These are phyloP conservation scores for Polyploca ridens DNA, from an alignment of 2,888 invertebrate species.

Conservation along the genomic window DNA sequence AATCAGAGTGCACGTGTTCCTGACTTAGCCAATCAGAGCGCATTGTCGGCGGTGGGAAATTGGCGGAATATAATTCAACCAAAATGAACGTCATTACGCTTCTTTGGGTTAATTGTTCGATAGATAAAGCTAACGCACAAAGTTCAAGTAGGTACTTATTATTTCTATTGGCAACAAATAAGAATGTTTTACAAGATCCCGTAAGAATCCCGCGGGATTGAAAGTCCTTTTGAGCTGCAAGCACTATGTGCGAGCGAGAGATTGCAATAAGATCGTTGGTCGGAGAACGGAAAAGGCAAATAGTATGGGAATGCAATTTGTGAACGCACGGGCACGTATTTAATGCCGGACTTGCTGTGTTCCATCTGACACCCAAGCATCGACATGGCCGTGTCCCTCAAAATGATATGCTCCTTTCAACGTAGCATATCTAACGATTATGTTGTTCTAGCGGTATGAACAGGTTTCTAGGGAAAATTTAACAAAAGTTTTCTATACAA, in stretches of 20 bases:
- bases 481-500: too few relatives aligned
- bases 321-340: slow-evolving; percentile 77
- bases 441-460: too few relatives aligned
- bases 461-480: too few relatives aligned
- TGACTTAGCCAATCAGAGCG: too few relatives aligned
- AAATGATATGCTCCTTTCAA: slow-evolving; percentile 52
- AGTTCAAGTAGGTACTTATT: too few relatives aligned
- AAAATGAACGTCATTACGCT: too few relatives aligned
- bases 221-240: slow-evolving; percentile 20
- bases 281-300: slow-evolving; percentile 66
- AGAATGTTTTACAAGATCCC: neutral
- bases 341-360: slow-evolving; percentile 69
- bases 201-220: slow-evolving; percentile 16
- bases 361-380: slow-evolving; percentile 57
- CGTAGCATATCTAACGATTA: slow-evolving; percentile 59
- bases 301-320: slow-evolving; percentile 80
- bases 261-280: slow-evolving; percentile 60
- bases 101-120: too few relatives aligned
- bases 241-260: slow-evolving; percentile 59
- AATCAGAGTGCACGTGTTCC: too few relatives aligned
- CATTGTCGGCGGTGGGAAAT: too few relatives aligned
- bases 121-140: too few relatives aligned
- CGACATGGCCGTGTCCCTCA: slow-evolving; percentile 58
- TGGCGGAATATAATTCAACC: too few relatives aligned
- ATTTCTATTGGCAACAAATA: neutral